Percentiles rank a stretch among this genome's conserved stretches.
Evolutionary conservation across 2,888 invertebrate genomes (phyloP).

Genomic region (Hedychridium roseum): DNA sequence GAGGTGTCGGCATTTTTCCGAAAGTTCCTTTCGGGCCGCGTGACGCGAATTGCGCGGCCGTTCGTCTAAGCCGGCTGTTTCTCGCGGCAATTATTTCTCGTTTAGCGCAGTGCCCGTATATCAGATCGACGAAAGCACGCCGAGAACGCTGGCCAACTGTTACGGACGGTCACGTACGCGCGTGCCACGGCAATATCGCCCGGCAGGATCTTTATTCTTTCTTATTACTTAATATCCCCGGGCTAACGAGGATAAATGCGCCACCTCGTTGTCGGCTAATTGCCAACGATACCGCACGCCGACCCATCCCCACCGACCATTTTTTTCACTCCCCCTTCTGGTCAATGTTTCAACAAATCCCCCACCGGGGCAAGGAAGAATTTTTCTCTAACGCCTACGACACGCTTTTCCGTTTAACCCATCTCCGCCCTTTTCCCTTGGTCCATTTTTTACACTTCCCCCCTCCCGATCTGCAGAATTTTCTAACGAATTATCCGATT

Average conservation of each 20-base stretch:
- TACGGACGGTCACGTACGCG: constrained; percentile 42
- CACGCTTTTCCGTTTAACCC: no score
- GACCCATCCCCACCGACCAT: constrained; percentile 2
- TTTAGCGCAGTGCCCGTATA: constrained; percentile 35
- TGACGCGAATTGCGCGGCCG: not conserved
- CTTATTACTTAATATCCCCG: constrained; percentile 47
- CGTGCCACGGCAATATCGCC: constrained; percentile 37
- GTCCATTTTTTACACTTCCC: no score
- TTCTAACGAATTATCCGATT: no score
- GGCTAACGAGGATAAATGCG: constrained; percentile 47
- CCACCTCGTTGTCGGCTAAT: constrained; percentile 27
- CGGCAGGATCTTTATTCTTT: constrained; percentile 44
- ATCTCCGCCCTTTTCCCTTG: no score
- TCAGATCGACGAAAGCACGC: constrained; percentile 34
- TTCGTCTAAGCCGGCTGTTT: no score
- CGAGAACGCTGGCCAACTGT: constrained; percentile 23
- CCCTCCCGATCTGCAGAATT: no score
- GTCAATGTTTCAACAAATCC: no score
- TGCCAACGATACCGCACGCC: constrained; percentile 25
- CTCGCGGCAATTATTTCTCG: constrained; percentile 33
- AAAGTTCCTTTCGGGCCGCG: not conserved
- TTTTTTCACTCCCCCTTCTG: no score
- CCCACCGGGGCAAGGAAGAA: no score
- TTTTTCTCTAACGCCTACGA: no score
- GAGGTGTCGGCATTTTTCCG: no score